A percentile compares a stretch with the other conserved stretches of the same genome.
phyloP scores from a whole-genome alignment of 2,888 invertebrate genomes.

The Apamea epomidion region DNA sequence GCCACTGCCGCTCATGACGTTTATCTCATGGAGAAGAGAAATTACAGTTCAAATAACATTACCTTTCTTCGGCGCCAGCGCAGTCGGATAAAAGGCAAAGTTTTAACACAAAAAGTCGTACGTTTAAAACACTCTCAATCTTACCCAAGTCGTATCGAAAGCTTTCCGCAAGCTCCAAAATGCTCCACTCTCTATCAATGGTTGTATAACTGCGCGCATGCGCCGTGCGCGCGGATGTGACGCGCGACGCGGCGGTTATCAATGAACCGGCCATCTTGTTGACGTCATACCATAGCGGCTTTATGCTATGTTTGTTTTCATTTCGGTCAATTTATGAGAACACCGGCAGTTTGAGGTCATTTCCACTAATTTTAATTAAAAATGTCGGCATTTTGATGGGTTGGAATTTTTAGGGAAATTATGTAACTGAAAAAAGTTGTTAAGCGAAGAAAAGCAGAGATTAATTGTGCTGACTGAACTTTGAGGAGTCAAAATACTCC shows the following conservation, averaged over 20 bases:
- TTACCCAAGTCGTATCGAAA: constrained; percentile 39
- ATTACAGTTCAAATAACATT: background rate
- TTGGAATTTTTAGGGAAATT: background rate
- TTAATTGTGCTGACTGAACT: background rate
- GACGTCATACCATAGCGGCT: constrained; percentile 84
- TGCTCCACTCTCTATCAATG: constrained; percentile 83
- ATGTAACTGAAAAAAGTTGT: constrained; percentile 18
- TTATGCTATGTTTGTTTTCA: constrained; percentile 85
- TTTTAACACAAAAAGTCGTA: constrained; percentile 1
- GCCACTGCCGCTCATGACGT: background rate
- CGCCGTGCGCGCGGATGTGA: constrained; percentile 67
- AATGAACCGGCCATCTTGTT: constrained; percentile 87
- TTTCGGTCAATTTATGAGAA: constrained; percentile 75
- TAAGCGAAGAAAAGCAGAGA: background rate
- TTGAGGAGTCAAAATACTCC: background rate
- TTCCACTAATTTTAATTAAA: constrained; percentile 40
- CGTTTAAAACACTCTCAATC: background rate
- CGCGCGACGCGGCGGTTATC: constrained; percentile 82
- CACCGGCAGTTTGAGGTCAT: constrained; percentile 57
- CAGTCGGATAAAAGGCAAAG: background rate
- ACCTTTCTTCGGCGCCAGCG: background rate
- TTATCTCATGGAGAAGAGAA: background rate
- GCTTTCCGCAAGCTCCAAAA: constrained; percentile 70
- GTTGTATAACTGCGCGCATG: constrained; percentile 75
- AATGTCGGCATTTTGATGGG: constrained; percentile 16